Evolutionary conservation across 2,113 vertebrate genomes (phyloP).

Genomic region (Ascaphus truei): DNA sequence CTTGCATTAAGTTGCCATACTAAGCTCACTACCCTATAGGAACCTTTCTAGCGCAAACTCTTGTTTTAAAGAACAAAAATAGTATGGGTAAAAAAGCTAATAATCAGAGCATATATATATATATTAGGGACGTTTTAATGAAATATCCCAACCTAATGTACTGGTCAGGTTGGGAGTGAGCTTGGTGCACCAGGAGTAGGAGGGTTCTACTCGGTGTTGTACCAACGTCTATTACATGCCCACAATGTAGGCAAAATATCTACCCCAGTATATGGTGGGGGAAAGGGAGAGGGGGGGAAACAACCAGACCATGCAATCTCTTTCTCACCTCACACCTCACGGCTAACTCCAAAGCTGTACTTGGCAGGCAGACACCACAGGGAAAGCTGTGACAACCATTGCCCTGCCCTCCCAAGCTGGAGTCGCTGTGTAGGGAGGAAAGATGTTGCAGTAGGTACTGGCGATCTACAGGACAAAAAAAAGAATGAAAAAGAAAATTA

Average conservation of each 20-base stretch:
- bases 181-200: constrained; percentile 53
- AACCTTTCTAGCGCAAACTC: constrained; percentile 45
- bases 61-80: constrained; percentile 43
- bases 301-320: constrained; percentile 84
- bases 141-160: constrained; percentile 60
- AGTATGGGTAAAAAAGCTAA: constrained; percentile 43
- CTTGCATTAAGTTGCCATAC: constrained; percentile 59
- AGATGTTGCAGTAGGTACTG: constrained; percentile 85
- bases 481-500: constrained; percentile 82
- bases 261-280: constrained; percentile 59
- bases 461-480: constrained; percentile 82
- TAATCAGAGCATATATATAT: constrained; percentile 51
- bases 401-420: constrained; percentile 83
- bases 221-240: constrained; percentile 55
- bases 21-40: constrained; percentile 50
- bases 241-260: constrained; percentile 61
- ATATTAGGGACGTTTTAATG: constrained; percentile 53
- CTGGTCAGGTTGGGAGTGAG: constrained; percentile 49
- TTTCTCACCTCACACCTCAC: constrained; percentile 84
- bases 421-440: constrained; percentile 85
- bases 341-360: constrained; percentile 83
- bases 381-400: constrained; percentile 80
- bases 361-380: constrained; percentile 84
- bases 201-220: constrained; percentile 49
- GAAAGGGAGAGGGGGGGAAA: constrained; percentile 39